Conservation (phyloP, 2,113 vertebrate genomes). For the Macroglossus sobrinus region DNA sequence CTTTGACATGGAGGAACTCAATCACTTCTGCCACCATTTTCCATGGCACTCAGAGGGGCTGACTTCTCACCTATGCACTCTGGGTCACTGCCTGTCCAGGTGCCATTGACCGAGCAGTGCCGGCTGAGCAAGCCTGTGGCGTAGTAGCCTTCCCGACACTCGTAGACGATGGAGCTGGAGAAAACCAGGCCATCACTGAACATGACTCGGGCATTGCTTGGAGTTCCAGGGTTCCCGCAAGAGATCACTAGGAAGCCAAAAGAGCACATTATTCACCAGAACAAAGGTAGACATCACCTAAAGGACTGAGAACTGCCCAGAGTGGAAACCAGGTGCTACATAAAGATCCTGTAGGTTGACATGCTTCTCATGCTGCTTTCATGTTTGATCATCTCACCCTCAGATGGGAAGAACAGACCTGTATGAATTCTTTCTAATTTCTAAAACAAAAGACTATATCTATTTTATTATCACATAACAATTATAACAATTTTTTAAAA, state of each 20-base stretch:
- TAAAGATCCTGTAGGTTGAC: background rate
- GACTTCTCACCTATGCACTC: constrained; percentile 90
- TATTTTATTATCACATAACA: background rate
- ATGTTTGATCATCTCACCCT: background rate
- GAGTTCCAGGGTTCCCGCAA: constrained; percentile 96
- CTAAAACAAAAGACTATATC: background rate
- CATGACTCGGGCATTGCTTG: constrained; percentile 89
- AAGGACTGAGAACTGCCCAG: background rate
- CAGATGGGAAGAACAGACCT: background rate
- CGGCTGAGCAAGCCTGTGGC: constrained; percentile 93
- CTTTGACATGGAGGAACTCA: background rate
- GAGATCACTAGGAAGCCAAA: constrained; percentile 88
- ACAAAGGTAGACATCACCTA: background rate
- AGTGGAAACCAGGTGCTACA: background rate
- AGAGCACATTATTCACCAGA: background rate
- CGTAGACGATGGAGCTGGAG: constrained; percentile 93
- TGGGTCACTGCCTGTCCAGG: constrained; percentile 94
- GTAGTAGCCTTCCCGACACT: constrained; percentile 95
- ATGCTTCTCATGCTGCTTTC: background rate
- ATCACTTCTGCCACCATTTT: background rate
- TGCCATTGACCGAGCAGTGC: constrained; percentile 96
- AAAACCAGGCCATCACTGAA: constrained; percentile 93
- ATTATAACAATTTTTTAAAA: background rate
- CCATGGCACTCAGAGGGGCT: background rate
- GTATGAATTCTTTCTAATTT: background rate